A percentile compares a stretch with the other conserved stretches of the same genome.
These are phyloP conservation scores for Cristatella mucedo DNA, from an alignment of 2,888 invertebrate genomes.

Conservation along the genomic window DNA sequence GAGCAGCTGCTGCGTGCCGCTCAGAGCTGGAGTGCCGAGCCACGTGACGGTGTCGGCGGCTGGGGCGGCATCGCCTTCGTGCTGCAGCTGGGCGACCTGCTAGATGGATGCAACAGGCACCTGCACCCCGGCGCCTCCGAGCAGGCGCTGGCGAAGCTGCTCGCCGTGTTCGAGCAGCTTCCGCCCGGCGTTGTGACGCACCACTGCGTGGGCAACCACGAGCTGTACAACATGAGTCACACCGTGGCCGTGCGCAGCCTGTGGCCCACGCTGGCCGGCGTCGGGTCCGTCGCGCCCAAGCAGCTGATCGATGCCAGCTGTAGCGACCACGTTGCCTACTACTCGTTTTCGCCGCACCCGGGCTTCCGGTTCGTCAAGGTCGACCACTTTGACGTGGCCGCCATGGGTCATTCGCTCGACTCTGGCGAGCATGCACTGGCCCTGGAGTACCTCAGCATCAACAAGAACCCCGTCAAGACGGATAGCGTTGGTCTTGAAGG, in stretches of 20 bases:
- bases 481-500: slow-evolving; percentile 22
- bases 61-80: slow-evolving; percentile 29
- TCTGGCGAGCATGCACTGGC: slow-evolving; percentile 20
- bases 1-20: slow-evolving; percentile 26
- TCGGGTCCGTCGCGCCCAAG: slow-evolving; percentile 13
- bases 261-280: slow-evolving; percentile 4
- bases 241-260: slow-evolving; percentile 16
- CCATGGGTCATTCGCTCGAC: slow-evolving; percentile 22
- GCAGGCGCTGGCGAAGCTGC: slow-evolving; percentile 19
- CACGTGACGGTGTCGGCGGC: too few relatives aligned
- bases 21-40: slow-evolving; percentile 13
- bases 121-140: slow-evolving; percentile 18
- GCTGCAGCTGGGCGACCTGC: slow-evolving; percentile 37
- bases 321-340: slow-evolving; percentile 19
- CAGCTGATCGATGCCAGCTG: slow-evolving; percentile 10
- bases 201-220: slow-evolving; percentile 38
- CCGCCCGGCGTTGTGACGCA: slow-evolving; percentile 15
- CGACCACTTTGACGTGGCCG: slow-evolving; percentile 34
- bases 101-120: slow-evolving; percentile 30
- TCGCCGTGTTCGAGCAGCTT: slow-evolving; percentile 20
- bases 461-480: slow-evolving; percentile 28
- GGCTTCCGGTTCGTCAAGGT: slow-evolving; percentile 26
- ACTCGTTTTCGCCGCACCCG: slow-evolving; percentile 21
- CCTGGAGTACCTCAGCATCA: slow-evolving; percentile 18
- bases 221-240: slow-evolving; percentile 35